phyloP scores from a whole-genome alignment of 2,888 invertebrate genomes.

The Neria commutata region DNA sequence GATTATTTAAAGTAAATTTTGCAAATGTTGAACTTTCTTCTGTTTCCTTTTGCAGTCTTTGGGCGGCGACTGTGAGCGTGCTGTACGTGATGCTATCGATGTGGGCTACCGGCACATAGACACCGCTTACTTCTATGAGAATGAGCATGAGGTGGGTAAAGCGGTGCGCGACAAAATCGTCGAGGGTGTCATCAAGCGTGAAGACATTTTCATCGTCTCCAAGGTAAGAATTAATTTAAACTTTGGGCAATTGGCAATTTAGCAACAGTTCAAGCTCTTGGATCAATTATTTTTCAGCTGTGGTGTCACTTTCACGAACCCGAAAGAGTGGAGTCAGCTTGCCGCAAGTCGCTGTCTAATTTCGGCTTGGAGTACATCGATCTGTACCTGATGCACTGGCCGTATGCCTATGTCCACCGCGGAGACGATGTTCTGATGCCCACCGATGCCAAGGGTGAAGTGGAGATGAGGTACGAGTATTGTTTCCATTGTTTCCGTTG shows the following conservation, averaged over 20 bases:
- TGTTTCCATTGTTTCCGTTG: no score
- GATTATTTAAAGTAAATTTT: slow-evolving; percentile 14
- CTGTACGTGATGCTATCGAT: slow-evolving; percentile 63
- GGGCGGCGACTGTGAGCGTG: slow-evolving; percentile 55
- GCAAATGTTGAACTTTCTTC: no score
- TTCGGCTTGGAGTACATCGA: slow-evolving; percentile 69
- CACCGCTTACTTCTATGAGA: slow-evolving; percentile 64
- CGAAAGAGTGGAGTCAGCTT: slow-evolving; percentile 74
- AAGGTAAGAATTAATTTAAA: slow-evolving; percentile 43
- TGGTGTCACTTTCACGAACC: slow-evolving; percentile 89
- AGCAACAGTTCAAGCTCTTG: slow-evolving; percentile 4
- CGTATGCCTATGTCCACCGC: slow-evolving; percentile 56
- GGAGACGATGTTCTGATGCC: slow-evolving; percentile 69
- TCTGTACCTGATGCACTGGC: slow-evolving; percentile 60
- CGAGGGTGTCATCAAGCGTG: slow-evolving; percentile 61
- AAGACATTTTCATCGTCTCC: slow-evolving; percentile 59
- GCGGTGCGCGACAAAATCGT: slow-evolving; percentile 61
- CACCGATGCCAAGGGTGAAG: slow-evolving; percentile 66
- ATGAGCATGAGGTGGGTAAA: slow-evolving; percentile 61
- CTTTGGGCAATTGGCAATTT: background rate
- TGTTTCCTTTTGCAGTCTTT: slow-evolving; percentile 53
- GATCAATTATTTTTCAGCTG: slow-evolving; percentile 62
- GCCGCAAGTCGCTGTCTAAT: slow-evolving; percentile 71
- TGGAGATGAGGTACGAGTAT: slow-evolving; percentile 50
- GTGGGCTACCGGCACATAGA: slow-evolving; percentile 66